Conservation (phyloP, 2,888 invertebrate genomes). For the Minunthozetes semirufus region DNA sequence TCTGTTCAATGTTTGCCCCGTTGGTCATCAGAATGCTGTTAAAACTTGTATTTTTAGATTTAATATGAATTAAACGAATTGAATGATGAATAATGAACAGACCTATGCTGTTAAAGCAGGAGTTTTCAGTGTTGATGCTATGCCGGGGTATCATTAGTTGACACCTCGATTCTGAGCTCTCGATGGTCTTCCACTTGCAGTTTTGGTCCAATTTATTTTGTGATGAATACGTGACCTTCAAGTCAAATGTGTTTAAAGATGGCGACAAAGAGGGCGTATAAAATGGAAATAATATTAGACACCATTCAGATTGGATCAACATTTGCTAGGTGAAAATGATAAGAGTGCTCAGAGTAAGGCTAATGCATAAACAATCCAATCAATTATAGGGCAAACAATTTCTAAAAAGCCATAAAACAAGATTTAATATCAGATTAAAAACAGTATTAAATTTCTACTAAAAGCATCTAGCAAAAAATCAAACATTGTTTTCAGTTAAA, state of each 20-base stretch:
- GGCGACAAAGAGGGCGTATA: background rate
- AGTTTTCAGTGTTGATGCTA: background rate
- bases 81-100: background rate
- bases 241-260: background rate
- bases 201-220: background rate
- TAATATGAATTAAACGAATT: no score
- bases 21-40: no score
- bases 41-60: no score
- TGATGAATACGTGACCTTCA: background rate
- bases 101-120: background rate
- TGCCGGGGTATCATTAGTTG: background rate
- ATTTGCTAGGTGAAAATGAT: background rate
- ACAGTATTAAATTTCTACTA: no score
- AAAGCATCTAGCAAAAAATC: no score
- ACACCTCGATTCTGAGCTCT: slow-evolving; percentile 5
- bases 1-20: no score
- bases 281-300: slow-evolving; percentile 5
- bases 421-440: no score
- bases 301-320: background rate
- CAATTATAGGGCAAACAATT: no score
- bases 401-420: no score
- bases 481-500: no score
- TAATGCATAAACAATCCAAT: no score
- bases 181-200: background rate
- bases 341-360: background rate